Percentiles rank a stretch among this genome's conserved stretches.
phyloP scores from a whole-genome alignment of 2,797 vertebrate species.

The Ficedula albicollis region DNA sequence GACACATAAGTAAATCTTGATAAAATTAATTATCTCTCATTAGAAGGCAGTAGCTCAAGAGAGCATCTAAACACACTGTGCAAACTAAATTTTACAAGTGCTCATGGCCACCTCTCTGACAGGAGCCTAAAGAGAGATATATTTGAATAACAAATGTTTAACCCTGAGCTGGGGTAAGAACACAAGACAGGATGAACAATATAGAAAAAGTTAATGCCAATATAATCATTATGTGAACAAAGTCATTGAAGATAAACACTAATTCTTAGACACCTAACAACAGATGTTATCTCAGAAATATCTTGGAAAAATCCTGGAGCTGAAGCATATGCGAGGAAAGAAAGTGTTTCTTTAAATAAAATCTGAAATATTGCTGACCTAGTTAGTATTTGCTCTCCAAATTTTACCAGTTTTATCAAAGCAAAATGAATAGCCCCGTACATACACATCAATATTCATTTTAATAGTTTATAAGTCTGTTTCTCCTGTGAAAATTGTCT shows the following conservation, averaged over 20 bases:
- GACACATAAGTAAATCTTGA: background rate
- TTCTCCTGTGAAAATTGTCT: background rate
- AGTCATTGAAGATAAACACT: background rate
- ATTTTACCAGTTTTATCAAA: background rate
- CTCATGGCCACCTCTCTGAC: background rate
- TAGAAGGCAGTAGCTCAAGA: background rate
- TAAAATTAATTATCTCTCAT: background rate
- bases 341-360: background rate
- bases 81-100: background rate
- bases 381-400: background rate
- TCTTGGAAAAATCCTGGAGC: background rate
- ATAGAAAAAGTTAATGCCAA: background rate
- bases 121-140: background rate
- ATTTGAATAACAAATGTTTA: background rate
- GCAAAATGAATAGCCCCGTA: fast-evolving
- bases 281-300: background rate
- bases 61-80: background rate
- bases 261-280: background rate
- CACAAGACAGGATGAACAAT: background rate
- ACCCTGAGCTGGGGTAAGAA: background rate
- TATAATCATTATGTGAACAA: background rate
- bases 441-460: background rate
- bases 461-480: background rate
- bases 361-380: background rate
- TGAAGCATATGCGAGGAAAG: background rate